These are phyloP conservation scores for Catharus ustulatus DNA, from an alignment of 2,797 vertebrate species.

Conservation along the genomic window DNA sequence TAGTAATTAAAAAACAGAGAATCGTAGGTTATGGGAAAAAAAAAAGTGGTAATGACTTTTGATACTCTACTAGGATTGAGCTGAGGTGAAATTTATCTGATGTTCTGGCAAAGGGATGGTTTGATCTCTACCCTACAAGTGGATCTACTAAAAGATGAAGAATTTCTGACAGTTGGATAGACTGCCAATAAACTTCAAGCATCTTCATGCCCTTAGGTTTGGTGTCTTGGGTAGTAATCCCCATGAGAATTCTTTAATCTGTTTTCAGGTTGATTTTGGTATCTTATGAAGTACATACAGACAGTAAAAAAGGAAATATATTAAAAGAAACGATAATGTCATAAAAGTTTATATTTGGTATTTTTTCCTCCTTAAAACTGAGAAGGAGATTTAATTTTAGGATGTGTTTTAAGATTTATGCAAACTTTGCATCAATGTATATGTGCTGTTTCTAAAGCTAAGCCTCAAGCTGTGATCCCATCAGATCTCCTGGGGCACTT, in stretches of 20 bases:
- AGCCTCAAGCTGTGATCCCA: conserved; percentile 61
- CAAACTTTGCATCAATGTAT: background rate
- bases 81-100: background rate
- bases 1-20: background rate
- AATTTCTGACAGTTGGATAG: background rate
- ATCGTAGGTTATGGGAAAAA: background rate
- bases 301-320: background rate
- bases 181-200: background rate
- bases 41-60: rapidly evolving
- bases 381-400: background rate
- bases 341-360: background rate
- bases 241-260: background rate
- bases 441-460: background rate
- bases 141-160: background rate
- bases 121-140: background rate
- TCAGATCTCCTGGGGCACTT: conserved; percentile 60
- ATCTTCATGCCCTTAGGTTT: background rate
- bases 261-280: background rate
- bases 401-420: background rate
- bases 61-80: background rate
- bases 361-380: background rate
- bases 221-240: background rate
- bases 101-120: background rate
- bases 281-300: background rate
- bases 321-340: background rate